These are phyloP conservation scores for Onychorhynchus coronatus DNA, from an alignment of 2,113 vertebrate species.

Conservation along the genomic window DNA sequence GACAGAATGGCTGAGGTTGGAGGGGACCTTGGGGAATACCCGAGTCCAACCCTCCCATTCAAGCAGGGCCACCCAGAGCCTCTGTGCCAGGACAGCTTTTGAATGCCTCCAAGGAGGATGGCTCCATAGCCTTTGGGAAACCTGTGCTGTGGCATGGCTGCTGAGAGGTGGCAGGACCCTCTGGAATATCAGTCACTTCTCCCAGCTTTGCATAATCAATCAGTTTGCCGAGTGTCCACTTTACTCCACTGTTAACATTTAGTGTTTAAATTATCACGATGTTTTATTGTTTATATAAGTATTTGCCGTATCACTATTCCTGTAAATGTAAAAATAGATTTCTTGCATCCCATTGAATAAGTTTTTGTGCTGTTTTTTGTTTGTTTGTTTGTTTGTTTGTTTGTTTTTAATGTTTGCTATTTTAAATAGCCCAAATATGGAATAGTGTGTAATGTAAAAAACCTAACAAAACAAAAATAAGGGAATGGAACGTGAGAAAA, in stretches of 20 bases:
- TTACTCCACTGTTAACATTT: neutral
- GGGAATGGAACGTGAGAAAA: neutral
- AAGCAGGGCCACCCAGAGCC: neutral
- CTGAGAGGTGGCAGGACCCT: neutral
- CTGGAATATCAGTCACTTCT: neutral
- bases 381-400: no score
- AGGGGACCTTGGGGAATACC: neutral
- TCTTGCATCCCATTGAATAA: neutral
- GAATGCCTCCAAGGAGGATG: neutral
- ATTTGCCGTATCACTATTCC: neutral
- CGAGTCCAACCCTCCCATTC: neutral
- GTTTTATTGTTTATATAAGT: neutral
- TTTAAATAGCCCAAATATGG: neutral
- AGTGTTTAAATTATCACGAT: neutral
- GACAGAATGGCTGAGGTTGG: neutral
- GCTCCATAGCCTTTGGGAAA: neutral
- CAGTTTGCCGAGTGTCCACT: neutral
- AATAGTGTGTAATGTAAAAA: neutral
- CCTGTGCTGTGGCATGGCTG: neutral
- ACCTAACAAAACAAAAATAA: neutral
- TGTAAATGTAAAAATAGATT: neutral
- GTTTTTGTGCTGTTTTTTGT: neutral
- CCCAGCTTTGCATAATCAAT: neutral
- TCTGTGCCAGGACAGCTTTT: fast-evolving
- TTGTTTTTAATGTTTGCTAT: neutral